Evolutionary conservation across 2,113 vertebrate genomes (phyloP).

Genomic region (Pteropus alecto): DNA sequence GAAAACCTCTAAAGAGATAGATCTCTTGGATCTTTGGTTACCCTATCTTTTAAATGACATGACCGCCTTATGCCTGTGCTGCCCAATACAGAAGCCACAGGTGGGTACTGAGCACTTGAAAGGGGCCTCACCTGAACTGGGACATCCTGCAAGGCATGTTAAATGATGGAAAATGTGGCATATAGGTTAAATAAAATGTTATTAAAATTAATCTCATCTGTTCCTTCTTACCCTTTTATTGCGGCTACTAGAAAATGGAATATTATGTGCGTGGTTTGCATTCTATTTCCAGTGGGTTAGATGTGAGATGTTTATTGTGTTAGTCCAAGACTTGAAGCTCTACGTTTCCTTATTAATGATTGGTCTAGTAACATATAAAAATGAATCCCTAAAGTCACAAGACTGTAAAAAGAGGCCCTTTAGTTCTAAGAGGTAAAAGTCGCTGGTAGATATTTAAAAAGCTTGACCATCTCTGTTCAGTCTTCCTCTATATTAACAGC

Average conservation of each 20-base stretch:
- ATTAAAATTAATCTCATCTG: background rate
- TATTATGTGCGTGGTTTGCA: rapidly evolving
- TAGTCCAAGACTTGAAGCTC: background rate
- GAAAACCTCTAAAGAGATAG: background rate
- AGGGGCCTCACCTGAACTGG: rapidly evolving
- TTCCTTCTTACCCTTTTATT: background rate
- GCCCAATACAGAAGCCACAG: no score
- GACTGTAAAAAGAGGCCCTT: background rate
- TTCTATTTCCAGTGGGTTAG: no score
- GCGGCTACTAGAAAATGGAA: background rate
- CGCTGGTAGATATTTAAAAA: background rate
- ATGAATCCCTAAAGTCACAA: constrained; percentile 12
- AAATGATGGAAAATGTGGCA: background rate
- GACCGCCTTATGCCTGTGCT: background rate
- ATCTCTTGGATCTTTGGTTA: background rate
- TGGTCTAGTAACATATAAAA: background rate
- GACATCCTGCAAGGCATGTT: background rate
- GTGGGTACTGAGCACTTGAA: background rate
- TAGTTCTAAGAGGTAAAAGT: background rate
- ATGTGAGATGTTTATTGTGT: background rate
- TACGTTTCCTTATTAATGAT: background rate
- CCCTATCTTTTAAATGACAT: background rate
- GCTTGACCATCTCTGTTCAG: background rate
- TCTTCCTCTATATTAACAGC: background rate
- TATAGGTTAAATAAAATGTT: background rate